phyloP scores from a whole-genome alignment of 2,113 vertebrate species.

The Chelonoidis abingdonii region DNA sequence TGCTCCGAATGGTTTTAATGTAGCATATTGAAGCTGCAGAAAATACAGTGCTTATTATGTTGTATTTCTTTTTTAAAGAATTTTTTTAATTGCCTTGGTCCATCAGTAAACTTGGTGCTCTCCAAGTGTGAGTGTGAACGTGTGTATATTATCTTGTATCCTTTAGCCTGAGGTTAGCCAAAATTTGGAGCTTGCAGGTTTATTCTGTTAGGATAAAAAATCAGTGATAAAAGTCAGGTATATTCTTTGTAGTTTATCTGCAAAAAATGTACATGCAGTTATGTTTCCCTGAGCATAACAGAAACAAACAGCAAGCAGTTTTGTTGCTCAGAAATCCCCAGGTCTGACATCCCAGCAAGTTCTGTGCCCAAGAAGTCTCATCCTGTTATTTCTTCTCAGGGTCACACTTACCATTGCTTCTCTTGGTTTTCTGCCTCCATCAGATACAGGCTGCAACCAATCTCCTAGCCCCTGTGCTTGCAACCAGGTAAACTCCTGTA shows the following conservation, averaged over 20 bases:
- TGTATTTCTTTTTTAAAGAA: neutral
- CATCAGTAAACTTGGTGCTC: neutral
- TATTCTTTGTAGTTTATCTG: neutral
- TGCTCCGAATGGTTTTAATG: neutral
- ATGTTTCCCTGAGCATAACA: neutral
- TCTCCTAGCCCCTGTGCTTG: neutral
- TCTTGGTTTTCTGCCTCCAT: neutral
- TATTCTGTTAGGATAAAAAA: neutral
- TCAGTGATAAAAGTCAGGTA: neutral
- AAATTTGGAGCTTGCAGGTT: neutral
- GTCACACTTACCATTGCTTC: neutral
- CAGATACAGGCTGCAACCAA: neutral
- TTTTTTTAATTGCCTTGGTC: neutral
- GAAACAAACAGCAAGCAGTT: neutral
- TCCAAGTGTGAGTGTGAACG: neutral
- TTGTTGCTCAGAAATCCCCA: neutral
- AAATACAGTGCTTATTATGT: neutral
- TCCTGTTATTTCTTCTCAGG: neutral
- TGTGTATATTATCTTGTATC: neutral
- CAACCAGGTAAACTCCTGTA: no score
- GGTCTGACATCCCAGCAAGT: neutral
- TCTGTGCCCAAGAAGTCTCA: neutral
- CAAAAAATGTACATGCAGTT: neutral
- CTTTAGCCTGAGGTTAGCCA: neutral
- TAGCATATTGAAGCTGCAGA: neutral